A percentile compares a stretch with the other conserved stretches of the same genome.
Conservation (phyloP, 2,113 vertebrate genomes). For the Rallus limicola region DNA sequence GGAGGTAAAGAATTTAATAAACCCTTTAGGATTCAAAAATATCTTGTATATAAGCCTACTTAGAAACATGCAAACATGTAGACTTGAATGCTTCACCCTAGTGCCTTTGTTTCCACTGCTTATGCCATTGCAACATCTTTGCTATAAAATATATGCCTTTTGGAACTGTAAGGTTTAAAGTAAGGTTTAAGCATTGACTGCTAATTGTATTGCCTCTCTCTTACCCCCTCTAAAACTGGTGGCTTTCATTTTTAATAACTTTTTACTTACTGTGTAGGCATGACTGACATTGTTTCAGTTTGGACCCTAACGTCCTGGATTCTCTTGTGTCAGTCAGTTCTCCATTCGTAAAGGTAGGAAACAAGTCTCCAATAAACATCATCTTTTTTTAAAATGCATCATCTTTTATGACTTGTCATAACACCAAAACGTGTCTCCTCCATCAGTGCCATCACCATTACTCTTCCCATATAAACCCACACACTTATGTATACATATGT, state of each 20-base stretch:
- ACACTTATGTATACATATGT: neutral
- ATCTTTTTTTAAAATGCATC: slow-evolving; percentile 23
- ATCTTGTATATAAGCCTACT: neutral
- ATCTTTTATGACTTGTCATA: slow-evolving; percentile 48
- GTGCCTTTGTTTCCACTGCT: neutral
- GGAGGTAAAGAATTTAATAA: neutral
- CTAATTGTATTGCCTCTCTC: neutral
- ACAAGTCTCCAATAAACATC: slow-evolving; percentile 45
- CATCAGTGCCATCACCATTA: slow-evolving; percentile 4
- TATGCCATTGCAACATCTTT: neutral
- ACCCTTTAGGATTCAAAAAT: neutral
- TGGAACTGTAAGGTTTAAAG: slow-evolving; percentile 36
- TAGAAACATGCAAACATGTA: slow-evolving; percentile 14
- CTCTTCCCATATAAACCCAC: neutral
- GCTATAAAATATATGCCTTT: slow-evolving; percentile 35
- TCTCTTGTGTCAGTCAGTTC: slow-evolving; percentile 50
- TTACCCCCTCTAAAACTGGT: neutral
- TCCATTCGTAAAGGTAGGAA: slow-evolving; percentile 46
- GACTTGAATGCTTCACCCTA: neutral
- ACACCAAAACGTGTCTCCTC: slow-evolving; percentile 33
- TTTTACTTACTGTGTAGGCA: slow-evolving; percentile 16
- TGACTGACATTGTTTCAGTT: slow-evolving; percentile 44
- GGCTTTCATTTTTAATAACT: slow-evolving; percentile 15
- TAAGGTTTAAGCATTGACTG: slow-evolving; percentile 41
- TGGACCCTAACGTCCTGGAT: neutral